These are phyloP conservation scores for Acipenser ruthenus DNA, from an alignment of 2,797 vertebrate genomes.

Conservation along the genomic window DNA sequence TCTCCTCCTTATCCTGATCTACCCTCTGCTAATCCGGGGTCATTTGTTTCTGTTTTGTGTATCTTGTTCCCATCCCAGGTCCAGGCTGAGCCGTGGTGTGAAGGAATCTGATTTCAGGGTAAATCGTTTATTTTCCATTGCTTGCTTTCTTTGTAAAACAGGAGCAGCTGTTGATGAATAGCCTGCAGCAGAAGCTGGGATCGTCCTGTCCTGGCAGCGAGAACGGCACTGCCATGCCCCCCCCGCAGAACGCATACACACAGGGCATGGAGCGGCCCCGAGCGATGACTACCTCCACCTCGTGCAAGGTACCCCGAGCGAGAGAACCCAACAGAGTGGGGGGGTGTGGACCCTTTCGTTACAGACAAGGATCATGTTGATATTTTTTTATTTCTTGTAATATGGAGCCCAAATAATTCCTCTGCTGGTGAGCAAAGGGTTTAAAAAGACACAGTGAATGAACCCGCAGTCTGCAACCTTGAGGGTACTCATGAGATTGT, in stretches of 20 bases:
- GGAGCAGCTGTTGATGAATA: slow-evolving; percentile 29
- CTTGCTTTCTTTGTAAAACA: background rate
- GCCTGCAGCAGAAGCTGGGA: slow-evolving; percentile 21
- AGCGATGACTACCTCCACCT: slow-evolving; percentile 51
- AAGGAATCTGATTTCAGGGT: too few relatives aligned
- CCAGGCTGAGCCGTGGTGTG: too few relatives aligned
- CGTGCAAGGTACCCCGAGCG: slow-evolving; percentile 51
- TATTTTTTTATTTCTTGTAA: too few relatives aligned
- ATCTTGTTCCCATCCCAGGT: too few relatives aligned
- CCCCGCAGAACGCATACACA: slow-evolving; percentile 39
- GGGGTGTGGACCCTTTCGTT: too few relatives aligned
- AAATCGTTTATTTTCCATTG: too few relatives aligned
- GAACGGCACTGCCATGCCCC: slow-evolving; percentile 50
- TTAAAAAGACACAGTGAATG: background rate
- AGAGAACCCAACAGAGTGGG: background rate
- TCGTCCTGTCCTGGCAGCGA: slow-evolving; percentile 38
- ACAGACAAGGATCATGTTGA: too few relatives aligned
- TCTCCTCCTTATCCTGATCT: too few relatives aligned
- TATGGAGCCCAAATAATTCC: too few relatives aligned
- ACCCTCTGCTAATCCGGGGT: too few relatives aligned
- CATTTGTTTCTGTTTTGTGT: too few relatives aligned
- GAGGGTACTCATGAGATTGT: background rate
- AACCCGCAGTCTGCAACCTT: too few relatives aligned
- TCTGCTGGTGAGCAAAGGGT: background rate
- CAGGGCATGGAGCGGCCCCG: slow-evolving; percentile 51